These are phyloP conservation scores for Anodontia alba DNA, from an alignment of 2,888 invertebrate species.

Conservation along the genomic window DNA sequence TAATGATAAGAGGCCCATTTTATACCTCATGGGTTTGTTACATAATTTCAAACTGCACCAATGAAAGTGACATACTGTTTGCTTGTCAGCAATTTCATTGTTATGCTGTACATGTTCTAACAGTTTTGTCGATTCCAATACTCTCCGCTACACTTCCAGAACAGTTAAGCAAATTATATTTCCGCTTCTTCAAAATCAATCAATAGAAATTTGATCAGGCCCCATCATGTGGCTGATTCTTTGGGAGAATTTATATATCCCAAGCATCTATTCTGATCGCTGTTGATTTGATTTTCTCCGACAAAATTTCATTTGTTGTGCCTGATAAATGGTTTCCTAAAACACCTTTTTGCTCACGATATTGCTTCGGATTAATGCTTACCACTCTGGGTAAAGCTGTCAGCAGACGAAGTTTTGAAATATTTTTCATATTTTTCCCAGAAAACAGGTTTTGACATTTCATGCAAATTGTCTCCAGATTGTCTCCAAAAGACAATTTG, in stretches of 20 bases:
- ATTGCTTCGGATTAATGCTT: too few species aligned
- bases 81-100: conserved; percentile 2
- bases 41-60: not conserved
- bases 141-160: not conserved
- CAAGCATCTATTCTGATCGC: conserved; percentile 16
- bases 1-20: too few species aligned
- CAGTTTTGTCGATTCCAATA: conserved; percentile 7
- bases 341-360: too few species aligned
- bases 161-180: conserved; percentile 13
- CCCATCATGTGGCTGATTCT: not conserved
- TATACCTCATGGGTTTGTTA: not conserved
- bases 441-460: too few species aligned
- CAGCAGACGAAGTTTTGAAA: too few species aligned
- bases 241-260: conserved; percentile 6
- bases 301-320: conserved; percentile 7
- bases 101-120: conserved; percentile 5
- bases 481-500: too few species aligned
- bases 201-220: conserved; percentile 13
- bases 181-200: conserved; percentile 9
- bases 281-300: conserved; percentile 13
- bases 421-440: too few species aligned
- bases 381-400: too few species aligned
- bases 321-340: not conserved
- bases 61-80: conserved; percentile 2
- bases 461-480: too few species aligned